Base-by-base conservation (phyloP, 2,113 vertebrate genomes). In the Oophaga pumilio region DNA sequence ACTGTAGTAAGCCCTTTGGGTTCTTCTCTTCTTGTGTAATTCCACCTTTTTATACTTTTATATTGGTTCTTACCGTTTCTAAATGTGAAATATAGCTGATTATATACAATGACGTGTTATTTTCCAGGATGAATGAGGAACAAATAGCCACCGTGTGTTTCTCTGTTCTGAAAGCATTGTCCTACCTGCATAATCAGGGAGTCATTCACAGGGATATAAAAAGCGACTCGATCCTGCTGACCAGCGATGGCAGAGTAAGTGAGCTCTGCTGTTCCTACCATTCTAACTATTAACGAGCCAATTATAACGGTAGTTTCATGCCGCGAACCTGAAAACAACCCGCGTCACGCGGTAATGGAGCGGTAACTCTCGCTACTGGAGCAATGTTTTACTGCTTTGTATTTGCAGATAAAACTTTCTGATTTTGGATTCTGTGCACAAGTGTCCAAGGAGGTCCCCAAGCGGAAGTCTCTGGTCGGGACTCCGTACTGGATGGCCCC, bases 201-300 rank as follows among this genome's bases (percentile, higher is more conserved):
- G 98, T 99, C 91, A 99, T 99, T 93, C 98, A 99, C 94, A 95
- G 98, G 0, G 98, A 99, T 93, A 99, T 99, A 90, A 99, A 99
- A 92, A 99, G 98, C 11, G 98, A 99, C 93, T 99, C 98, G 87
- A 99, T 99, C 90, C 97, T 99, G 26, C 96, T 99, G 83, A 99
- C 98, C 64, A 99, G 97, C 5, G 98, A 99, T 0, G 98, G 98
- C 89, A 93, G 97, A 93, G 98, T 99, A 93, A 95, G 95, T 4
- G 0, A 50, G 28, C 52, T 15, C 18, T 79, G 20, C 77, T 20
- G 20, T 28, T 7, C 2, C 17, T 74, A 1, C 1, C 11, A 10
- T 50, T 74, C 10, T 11, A 28, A 13, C 69, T 6, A 20, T 43
- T 73, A 73, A 33, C 28, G 24, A 43, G 18, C 4, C 77, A 9